phyloP scores from a whole-genome alignment of 2,888 invertebrate genomes.

The Oscheius sp. region DNA sequence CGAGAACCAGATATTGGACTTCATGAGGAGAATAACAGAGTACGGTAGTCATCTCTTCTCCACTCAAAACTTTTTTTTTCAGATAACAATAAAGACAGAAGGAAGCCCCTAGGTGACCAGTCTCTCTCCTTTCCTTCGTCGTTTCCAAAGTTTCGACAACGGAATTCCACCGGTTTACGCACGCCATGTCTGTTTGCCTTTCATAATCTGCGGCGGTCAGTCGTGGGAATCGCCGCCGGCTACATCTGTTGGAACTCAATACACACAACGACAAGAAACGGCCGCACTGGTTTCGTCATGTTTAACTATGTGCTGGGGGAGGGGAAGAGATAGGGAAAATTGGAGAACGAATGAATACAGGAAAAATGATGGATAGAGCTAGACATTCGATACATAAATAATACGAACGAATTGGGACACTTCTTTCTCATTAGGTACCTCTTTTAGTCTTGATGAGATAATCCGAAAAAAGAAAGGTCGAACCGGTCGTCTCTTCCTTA shows the following conservation, averaged over 20 bases:
- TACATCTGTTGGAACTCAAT: constrained; percentile 25
- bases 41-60: no score
- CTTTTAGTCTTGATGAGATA: not conserved
- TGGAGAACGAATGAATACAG: not conserved
- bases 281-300: not conserved
- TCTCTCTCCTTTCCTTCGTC: not conserved
- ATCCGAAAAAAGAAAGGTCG: not conserved
- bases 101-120: not conserved
- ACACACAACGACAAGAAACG: not conserved
- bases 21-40: no score
- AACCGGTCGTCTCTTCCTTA: constrained; percentile 7
- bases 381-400: no score
- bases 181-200: constrained; percentile 32
- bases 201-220: constrained; percentile 29
- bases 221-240: constrained; percentile 29
- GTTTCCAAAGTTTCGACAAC: constrained; percentile 18
- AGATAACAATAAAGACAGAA: no score
- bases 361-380: not conserved
- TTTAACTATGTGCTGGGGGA: not conserved
- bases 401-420: no score
- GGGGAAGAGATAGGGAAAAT: not conserved
- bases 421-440: not conserved
- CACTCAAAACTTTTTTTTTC: no score
- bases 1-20: no score
- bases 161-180: constrained; percentile 30